Percentiles rank a stretch among this genome's conserved stretches.
phyloP scores from a whole-genome alignment of 2,888 invertebrate genomes.

The Nebria brevicollis region DNA sequence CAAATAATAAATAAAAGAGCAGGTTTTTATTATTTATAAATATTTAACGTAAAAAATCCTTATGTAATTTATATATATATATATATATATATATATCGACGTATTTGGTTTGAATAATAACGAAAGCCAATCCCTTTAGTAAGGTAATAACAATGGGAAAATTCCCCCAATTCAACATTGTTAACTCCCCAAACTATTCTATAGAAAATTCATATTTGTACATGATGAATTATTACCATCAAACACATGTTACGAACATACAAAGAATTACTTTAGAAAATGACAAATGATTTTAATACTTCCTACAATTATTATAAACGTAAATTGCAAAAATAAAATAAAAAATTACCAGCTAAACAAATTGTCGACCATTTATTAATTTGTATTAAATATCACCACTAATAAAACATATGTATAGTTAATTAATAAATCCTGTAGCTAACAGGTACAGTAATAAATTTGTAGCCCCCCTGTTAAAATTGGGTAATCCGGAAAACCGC shows the following conservation, averaged over 20 bases:
- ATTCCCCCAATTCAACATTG: constrained; percentile 11
- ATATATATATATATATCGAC: neutral
- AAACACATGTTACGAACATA: constrained; percentile 11
- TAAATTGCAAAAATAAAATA: no score
- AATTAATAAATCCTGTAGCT: no score
- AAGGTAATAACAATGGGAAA: neutral
- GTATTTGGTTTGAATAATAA: neutral
- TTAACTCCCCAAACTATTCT: constrained; percentile 5
- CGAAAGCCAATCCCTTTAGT: constrained; percentile 10
- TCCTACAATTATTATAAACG: neutral
- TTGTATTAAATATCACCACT: no score
- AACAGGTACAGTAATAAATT: neutral
- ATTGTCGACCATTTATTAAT: no score
- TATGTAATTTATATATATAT: no score
- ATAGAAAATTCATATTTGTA: constrained; percentile 13
- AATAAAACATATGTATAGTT: no score
- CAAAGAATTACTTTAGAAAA: neutral
- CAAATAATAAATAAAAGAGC: no score
- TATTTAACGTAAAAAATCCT: no score
- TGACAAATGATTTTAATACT: neutral
- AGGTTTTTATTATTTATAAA: no score
- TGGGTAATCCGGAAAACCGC: neutral
- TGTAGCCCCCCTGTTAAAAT: neutral
- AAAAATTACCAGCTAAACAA: no score
- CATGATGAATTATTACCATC: constrained; percentile 8